These are phyloP conservation scores for Podarcis siculus DNA, from an alignment of 2,797 vertebrate species.

Conservation along the genomic window DNA sequence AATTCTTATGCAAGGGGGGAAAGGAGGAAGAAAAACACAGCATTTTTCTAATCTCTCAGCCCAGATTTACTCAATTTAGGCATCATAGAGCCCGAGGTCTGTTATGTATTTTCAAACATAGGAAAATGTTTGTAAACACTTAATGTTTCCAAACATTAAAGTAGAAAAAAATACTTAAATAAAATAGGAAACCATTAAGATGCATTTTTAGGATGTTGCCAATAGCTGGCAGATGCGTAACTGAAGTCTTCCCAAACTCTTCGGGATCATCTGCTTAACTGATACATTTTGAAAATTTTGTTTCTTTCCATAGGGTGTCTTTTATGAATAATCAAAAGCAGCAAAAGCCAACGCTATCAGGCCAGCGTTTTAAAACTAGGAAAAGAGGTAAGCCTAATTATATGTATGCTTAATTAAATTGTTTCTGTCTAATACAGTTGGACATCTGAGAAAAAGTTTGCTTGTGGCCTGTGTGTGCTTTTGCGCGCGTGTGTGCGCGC, in stretches of 20 bases:
- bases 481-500: not conserved
- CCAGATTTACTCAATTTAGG: not conserved
- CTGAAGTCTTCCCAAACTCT: not conserved
- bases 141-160: not conserved
- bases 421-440: not conserved
- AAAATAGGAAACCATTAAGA: not conserved
- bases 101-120: not conserved
- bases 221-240: not conserved
- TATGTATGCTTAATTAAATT: not conserved
- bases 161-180: not conserved
- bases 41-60: not conserved
- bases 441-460: not conserved
- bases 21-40: not conserved
- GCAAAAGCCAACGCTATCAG: slow-evolving; percentile 99
- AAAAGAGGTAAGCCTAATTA: slow-evolving; percentile 89
- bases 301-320: slow-evolving; percentile 85
- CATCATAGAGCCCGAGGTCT: not conserved
- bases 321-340: slow-evolving; percentile 99
- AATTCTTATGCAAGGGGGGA: not conserved
- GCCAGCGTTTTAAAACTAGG: slow-evolving; percentile 99
- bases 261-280: not conserved
- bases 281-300: slow-evolving; percentile 29
- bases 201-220: not conserved
- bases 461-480: not conserved
- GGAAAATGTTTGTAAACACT: not conserved